phyloP scores from a whole-genome alignment of 2,797 vertebrate genomes.

The Lithobates pipiens region DNA sequence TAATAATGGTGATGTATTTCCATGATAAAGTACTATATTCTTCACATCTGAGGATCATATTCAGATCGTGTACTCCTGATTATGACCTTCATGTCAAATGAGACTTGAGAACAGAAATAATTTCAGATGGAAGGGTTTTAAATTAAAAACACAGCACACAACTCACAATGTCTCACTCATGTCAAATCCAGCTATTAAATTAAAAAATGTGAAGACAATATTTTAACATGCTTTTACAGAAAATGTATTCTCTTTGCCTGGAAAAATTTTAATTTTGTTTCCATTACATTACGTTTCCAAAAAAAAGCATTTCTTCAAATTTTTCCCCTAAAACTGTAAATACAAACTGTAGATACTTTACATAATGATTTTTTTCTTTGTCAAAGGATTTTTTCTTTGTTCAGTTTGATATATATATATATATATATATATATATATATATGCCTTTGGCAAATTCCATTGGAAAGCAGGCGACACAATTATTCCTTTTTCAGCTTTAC shows the following conservation, averaged over 20 bases:
- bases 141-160: neutral
- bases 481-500: too few relatives aligned
- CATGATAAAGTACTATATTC: neutral
- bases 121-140: neutral
- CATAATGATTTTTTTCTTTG: too few relatives aligned
- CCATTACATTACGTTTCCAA: constrained; percentile 19
- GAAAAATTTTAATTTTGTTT: constrained; percentile 6
- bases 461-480: too few relatives aligned
- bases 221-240: neutral
- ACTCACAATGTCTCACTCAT: neutral
- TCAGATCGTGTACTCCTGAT: too few relatives aligned
- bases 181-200: neutral
- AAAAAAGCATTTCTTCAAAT: neutral
- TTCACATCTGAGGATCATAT: too few relatives aligned
- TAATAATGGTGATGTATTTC: neutral
- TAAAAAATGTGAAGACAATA: neutral
- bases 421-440: too few relatives aligned
- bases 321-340: too few relatives aligned
- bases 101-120: neutral
- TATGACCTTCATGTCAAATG: neutral
- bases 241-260: constrained; percentile 6
- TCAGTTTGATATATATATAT: too few relatives aligned
- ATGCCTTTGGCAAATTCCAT: too few relatives aligned
- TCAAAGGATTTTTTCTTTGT: neutral
- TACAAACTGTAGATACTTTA: too few relatives aligned